Conservation (phyloP, 2,888 invertebrate species). For the Xanthia icteritia region DNA sequence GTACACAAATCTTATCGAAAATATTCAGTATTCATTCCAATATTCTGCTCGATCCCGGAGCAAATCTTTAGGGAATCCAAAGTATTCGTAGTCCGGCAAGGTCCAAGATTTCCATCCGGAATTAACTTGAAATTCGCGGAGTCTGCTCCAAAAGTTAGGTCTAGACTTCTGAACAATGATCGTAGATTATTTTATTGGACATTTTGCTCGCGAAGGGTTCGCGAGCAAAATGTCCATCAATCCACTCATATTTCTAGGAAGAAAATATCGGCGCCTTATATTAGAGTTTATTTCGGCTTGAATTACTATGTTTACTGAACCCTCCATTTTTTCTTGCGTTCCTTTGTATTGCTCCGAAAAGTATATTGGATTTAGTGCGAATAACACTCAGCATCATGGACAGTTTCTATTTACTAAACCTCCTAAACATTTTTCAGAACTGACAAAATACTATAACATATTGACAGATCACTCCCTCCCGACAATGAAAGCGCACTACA, state of each 20-base stretch:
- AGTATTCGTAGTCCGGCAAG: constrained; percentile 72
- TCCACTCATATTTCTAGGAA: constrained; percentile 34
- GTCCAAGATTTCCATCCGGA: constrained; percentile 70
- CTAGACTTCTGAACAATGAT: constrained; percentile 59
- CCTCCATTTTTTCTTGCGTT: neutral
- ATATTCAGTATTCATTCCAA: constrained; percentile 74
- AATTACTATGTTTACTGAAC: neutral
- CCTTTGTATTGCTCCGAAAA: neutral
- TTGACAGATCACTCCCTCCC: constrained; percentile 27
- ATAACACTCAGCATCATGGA: neutral
- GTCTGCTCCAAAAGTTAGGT: constrained; percentile 50
- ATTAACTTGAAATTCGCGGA: constrained; percentile 56
- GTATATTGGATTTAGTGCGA: constrained; percentile 1
- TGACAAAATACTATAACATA: constrained; percentile 54
- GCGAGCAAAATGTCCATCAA: no score
- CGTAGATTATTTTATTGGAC: constrained; percentile 50
- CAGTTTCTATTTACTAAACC: neutral
- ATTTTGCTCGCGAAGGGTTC: constrained; percentile 12
- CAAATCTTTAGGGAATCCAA: constrained; percentile 76
- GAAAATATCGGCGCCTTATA: constrained; percentile 1
- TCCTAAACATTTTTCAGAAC: constrained; percentile 3
- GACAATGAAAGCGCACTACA: constrained; percentile 46
- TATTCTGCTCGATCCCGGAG: constrained; percentile 70
- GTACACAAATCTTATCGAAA: constrained; percentile 55
- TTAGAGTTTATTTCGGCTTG: constrained; percentile 13